Evolutionary conservation across 2,797 vertebrate species (phyloP).

Genomic region (Prunella strophiata): DNA sequence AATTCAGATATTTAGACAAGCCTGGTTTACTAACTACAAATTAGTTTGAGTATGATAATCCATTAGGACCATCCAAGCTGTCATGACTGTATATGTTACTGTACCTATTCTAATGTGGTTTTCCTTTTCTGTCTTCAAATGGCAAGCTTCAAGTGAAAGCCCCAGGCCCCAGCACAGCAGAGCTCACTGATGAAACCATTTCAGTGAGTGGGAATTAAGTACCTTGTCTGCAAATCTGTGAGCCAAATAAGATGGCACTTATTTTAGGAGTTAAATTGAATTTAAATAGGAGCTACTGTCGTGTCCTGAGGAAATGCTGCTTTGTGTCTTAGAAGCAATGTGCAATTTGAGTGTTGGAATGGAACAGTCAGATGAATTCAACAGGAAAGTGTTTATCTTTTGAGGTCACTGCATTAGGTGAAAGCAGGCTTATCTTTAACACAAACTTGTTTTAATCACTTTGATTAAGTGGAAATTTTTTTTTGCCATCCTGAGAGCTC

Average conservation of each 20-base stretch:
- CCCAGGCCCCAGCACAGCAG: neutral
- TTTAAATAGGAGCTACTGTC: neutral
- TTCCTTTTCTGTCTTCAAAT: neutral
- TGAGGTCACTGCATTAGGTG: neutral
- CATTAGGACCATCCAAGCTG: neutral
- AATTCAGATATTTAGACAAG: neutral
- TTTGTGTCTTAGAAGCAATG: neutral
- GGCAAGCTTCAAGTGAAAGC: neutral
- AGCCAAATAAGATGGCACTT: neutral
- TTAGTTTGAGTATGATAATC: neutral
- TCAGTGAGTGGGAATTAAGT: neutral
- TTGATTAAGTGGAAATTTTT: neutral
- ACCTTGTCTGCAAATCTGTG: neutral
- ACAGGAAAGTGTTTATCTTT: neutral
- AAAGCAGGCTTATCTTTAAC: neutral
- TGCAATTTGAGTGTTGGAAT: neutral
- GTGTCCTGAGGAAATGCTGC: neutral
- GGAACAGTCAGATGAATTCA: neutral
- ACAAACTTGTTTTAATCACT: neutral
- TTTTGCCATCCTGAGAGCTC: neutral
- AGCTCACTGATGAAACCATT: neutral
- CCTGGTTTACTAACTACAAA: neutral
- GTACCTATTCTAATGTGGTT: neutral
- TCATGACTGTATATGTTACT: neutral
- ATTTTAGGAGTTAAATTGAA: neutral